Evolutionary conservation across 2,797 vertebrate genomes (phyloP), one percentile per base, ranked within the genome.

Genomic region (Poeciliopsis presidionis): DNA sequence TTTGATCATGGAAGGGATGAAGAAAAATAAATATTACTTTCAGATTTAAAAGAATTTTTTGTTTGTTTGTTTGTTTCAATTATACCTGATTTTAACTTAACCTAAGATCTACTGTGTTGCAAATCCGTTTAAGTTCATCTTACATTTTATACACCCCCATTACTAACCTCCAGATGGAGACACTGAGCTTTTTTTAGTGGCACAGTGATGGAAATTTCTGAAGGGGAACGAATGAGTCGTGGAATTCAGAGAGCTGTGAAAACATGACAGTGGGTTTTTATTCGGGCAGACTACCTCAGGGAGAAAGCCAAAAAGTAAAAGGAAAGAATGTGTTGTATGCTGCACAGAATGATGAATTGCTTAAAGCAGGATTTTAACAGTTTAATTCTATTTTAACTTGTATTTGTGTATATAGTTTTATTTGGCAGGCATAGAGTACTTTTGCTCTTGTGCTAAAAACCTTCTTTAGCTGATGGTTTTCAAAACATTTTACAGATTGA

Each of bases 151-250:
- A 76, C 75, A 76, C 84, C 82, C 55, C 20, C 65, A 3, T 33
- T 22, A 36, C 8, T 65, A 45, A 20, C 88, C 91, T 73, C 7
- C 70, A 14, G 88, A 28, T 89, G 93, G 92, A 45, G 79, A 72
- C 77, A 84, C 16, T 87, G 81, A 84, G 81, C 47, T 59, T 43
- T 69, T 75, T 78, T 74, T 73, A 20, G 28, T 8, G 74, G 80
- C 76, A 83, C 65, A 3, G 47, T 82, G 81, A 81, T 81, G 73
- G 77, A 91, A 86, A 84, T 81, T 76, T 92, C 86, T 59, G 25
- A 12, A 8, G 59, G 22, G 46, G 72, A 39, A 71, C 3, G 81
- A 57, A 82, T 82, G 33, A n/a, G 55, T 71, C 30, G 20, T 79
- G 20, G 4, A 33, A 72, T 65, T 20, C 69, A 73, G 61, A 70